Evolutionary conservation across 2,888 invertebrate genomes (phyloP).

Genomic region (Hermaeophaga mercurialis): DNA sequence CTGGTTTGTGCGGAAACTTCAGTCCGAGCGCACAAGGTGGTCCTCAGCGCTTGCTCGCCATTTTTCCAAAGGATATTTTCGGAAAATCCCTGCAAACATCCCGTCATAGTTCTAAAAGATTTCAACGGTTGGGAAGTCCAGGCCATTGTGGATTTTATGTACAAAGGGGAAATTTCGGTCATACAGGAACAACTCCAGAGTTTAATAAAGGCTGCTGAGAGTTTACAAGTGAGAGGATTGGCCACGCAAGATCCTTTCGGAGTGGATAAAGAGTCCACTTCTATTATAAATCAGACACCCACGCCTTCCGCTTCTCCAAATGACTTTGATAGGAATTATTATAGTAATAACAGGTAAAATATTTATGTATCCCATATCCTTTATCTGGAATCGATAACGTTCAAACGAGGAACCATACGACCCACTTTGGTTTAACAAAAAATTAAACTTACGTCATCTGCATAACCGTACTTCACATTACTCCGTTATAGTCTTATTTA

Average conservation of each 20-base stretch:
- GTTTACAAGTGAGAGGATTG: slow-evolving; percentile 64
- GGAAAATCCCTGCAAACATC: slow-evolving; percentile 92
- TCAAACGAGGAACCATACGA: too few relatives aligned
- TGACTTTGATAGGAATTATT: slow-evolving; percentile 53
- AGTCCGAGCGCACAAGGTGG: slow-evolving; percentile 88
- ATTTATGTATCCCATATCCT: not conserved
- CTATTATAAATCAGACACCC: slow-evolving; percentile 52
- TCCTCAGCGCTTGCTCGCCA: slow-evolving; percentile 86
- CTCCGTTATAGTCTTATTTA: too few relatives aligned
- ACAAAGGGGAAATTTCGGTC: slow-evolving; percentile 89
- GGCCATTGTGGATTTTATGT: slow-evolving; percentile 92
- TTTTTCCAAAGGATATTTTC: slow-evolving; percentile 88
- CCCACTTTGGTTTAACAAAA: too few relatives aligned
- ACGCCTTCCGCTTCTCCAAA: slow-evolving; percentile 58
- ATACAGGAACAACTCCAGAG: slow-evolving; percentile 82
- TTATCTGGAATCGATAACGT: too few relatives aligned
- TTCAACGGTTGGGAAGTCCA: slow-evolving; percentile 88
- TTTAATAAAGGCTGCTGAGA: slow-evolving; percentile 86
- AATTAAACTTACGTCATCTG: too few relatives aligned
- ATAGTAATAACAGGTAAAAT: slow-evolving; percentile 33
- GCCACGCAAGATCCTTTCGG: slow-evolving; percentile 46
- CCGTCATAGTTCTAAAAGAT: slow-evolving; percentile 90
- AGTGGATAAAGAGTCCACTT: slow-evolving; percentile 51
- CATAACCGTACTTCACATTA: too few relatives aligned
- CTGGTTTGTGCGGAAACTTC: slow-evolving; percentile 86